Base-by-base conservation (phyloP, 2,113 vertebrate genomes). In the Macrotis lagotis region DNA sequence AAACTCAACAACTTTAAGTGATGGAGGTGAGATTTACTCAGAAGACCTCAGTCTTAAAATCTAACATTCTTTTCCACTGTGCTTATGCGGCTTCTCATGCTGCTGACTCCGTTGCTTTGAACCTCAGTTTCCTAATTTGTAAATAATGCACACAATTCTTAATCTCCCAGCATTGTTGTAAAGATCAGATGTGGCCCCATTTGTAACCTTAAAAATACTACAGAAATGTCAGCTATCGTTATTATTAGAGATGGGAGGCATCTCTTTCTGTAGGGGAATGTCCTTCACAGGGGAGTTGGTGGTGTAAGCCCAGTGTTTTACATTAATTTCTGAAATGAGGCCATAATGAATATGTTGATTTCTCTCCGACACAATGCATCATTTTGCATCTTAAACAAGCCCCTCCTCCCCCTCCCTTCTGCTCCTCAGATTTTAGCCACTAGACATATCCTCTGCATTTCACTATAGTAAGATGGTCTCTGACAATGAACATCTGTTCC, bases 401-500 rank as follows among this genome's bases (percentile, higher is more conserved):
- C 24, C 94, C 48, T 59, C 47, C 11, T 48, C n/a, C 91, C 25
- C 8, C 48, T 19, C 44, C 51, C 48, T 59, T 48, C 47, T 59
- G 28, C 26, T 91, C 91, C 91, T 59, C 48, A 51, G 12, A 1
- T 93, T 8, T 50, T 48, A 14, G 37, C 2, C 3, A 8, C 26
- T 52, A 31, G 1, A 6, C 90, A 89, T 91, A 24, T 83, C 55
- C 28, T 66, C 44, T 83, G 49, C 10, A 0, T 83, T 47, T 8
- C 2, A 59, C 94, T 44, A 48, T 50, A 89, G n/a, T 55, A 37
- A 31, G 31, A 91, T 91, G 3, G 26, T 91, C 0, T 47, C 96
- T 96, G 93, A 88, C 91, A 88, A 90, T 37, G 25, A 91, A 94
- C 48, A 22, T 91, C 53, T 91, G 47, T 31, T 59, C 55, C 66